Percentiles rank a stretch among this genome's conserved stretches.
Conservation (phyloP, 2,113 vertebrate genomes). For the Gadus chalcogrammus region DNA sequence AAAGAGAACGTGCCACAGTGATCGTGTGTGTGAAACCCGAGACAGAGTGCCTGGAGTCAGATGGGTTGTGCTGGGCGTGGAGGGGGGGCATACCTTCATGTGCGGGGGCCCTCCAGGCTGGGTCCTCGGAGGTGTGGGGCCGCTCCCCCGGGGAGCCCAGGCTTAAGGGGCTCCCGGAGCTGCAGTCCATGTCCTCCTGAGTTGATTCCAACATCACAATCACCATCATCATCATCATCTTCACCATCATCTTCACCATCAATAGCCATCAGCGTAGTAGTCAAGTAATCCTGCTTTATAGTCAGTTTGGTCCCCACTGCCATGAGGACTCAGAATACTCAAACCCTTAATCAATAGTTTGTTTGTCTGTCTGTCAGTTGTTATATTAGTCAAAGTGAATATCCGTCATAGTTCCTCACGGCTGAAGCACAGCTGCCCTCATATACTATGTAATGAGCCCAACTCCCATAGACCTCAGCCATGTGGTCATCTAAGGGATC, state of each 20-base stretch:
- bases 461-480: not conserved
- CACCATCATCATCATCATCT: no score
- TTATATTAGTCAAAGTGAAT: no score
- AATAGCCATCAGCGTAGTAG: not conserved
- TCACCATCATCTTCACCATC: no score
- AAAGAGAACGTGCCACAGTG: not conserved
- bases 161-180: slow-evolving; percentile 73
- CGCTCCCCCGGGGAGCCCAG: slow-evolving; percentile 72
- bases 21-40: not conserved
- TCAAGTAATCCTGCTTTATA: slow-evolving; percentile 4
- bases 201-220: no score
- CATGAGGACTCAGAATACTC: slow-evolving; percentile 1
- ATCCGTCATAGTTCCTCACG: no score
- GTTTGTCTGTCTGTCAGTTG: no score
- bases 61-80: not conserved
- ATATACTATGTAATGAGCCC: not conserved
- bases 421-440: no score
- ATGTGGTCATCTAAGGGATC: no score
- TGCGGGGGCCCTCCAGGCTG: slow-evolving; percentile 44
- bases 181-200: slow-evolving; percentile 81
- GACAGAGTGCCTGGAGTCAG: not conserved
- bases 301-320: not conserved
- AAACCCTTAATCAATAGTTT: no score
- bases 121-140: slow-evolving; percentile 47
- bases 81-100: slow-evolving; percentile 46